A percentile compares a stretch with the other conserved stretches of the same genome.
phyloP scores from a whole-genome alignment of 2,113 vertebrate species.

The Lasiurus cinereus region DNA sequence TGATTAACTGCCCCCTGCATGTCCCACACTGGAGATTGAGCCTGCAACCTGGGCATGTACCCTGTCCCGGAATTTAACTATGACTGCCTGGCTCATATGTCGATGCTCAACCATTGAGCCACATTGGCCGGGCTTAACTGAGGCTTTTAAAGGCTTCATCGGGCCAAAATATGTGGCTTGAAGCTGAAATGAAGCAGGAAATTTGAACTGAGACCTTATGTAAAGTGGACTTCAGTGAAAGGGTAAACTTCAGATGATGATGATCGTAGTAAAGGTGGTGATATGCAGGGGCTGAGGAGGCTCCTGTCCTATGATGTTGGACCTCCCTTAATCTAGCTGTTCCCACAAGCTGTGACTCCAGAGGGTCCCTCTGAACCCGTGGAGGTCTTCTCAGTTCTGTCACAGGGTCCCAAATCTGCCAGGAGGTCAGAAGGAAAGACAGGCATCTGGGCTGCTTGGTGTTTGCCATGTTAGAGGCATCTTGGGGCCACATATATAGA shows the following conservation, averaged over 20 bases:
- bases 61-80: background rate
- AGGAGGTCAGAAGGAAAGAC: background rate
- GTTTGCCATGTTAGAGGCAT: constrained; percentile 47
- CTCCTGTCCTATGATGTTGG: background rate
- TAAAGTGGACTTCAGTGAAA: background rate
- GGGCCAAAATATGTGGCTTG: background rate
- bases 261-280: background rate
- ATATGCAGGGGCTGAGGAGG: background rate
- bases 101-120: background rate
- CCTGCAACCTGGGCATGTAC: background rate
- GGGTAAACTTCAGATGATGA: background rate
- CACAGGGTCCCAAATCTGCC: background rate
- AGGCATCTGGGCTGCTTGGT: constrained; percentile 61
- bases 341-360: constrained; percentile 51
- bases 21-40: background rate
- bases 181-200: background rate
- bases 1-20: background rate
- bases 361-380: constrained; percentile 26
- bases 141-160: background rate
- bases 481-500: constrained; percentile 76
- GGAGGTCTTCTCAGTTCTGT: background rate
- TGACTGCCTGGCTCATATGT: no score
- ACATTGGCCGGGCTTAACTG: background rate
- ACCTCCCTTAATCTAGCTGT: background rate
- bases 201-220: background rate